phyloP scores from a whole-genome alignment of 2,888 invertebrate genomes.

The Bedellia somnulentella region DNA sequence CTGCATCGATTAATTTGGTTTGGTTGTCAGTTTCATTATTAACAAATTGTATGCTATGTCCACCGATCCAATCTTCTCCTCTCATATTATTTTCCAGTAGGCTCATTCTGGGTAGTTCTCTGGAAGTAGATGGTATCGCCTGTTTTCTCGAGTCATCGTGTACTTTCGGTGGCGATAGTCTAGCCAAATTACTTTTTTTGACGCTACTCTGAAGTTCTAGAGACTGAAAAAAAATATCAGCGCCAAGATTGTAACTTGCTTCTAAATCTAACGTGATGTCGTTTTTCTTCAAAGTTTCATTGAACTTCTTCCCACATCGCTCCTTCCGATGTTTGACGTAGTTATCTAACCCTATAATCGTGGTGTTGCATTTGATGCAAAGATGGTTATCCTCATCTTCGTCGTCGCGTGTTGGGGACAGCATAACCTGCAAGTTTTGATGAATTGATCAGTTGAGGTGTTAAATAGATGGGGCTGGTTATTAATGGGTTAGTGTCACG shows the following conservation, averaged over 20 bases:
- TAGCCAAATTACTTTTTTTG: conserved; percentile 57
- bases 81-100: conserved; percentile 43
- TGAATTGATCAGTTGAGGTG: conserved; percentile 6
- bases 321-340: conserved; percentile 83
- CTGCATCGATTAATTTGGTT: conserved; percentile 66
- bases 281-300: conserved; percentile 19
- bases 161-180: conserved; percentile 46
- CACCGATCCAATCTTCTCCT: conserved; percentile 65
- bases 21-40: conserved; percentile 57
- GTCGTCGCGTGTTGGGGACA: conserved; percentile 50
- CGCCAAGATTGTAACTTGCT: conserved; percentile 66
- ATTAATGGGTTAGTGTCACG: conserved; percentile 8
- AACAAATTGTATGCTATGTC: conserved; percentile 37
- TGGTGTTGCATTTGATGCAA: conserved; percentile 83
- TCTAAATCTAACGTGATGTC: conserved; percentile 38
- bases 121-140: conserved; percentile 32
- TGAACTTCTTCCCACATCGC: conserved; percentile 57
- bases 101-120: conserved; percentile 35
- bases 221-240: conserved; percentile 86
- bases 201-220: conserved; percentile 76
- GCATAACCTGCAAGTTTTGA: conserved; percentile 34
- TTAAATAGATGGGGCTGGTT: conserved; percentile 4
- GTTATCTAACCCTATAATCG: conserved; percentile 81
- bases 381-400: conserved; percentile 84
- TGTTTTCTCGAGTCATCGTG: conserved; percentile 30